A percentile compares a stretch with the other conserved stretches of the same genome.
Conservation (phyloP, 1,140 invertebrate genomes). For the Contarinia nasturtii region DNA sequence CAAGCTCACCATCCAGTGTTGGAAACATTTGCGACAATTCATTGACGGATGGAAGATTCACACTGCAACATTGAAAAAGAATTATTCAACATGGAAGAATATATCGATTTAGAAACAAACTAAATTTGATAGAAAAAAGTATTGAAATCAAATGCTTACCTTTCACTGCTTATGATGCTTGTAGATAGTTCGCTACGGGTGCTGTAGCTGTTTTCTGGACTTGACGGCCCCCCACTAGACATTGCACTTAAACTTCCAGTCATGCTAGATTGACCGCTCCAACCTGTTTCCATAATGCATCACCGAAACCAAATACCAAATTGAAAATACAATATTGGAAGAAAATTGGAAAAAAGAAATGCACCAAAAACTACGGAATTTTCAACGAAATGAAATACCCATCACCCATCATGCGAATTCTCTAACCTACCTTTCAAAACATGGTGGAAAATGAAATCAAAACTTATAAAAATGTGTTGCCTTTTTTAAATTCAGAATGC, state of each 20-base stretch:
- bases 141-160: conserved; percentile 19
- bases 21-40: conserved; percentile 29
- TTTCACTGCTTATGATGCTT: conserved; percentile 38
- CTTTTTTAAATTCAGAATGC: no score
- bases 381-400: no score
- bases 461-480: no score
- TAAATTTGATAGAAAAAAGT: conserved; percentile 4
- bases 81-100: no score
- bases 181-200: conserved; percentile 39
- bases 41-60: conserved; percentile 4
- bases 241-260: conserved; percentile 32
- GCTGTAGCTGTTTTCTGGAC: conserved; percentile 34
- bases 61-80: conserved; percentile 4
- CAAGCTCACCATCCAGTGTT: conserved; percentile 33
- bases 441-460: no score
- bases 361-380: no score
- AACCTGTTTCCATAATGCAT: conserved; percentile 14
- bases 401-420: no score
- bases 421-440: no score
- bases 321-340: no score
- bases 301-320: no score
- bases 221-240: conserved; percentile 44
- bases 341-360: no score
- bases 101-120: no score
- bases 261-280: conserved; percentile 20